Evolutionary conservation across 2,797 vertebrate species (phyloP).

Genomic region (Uromys caudimaculatus): DNA sequence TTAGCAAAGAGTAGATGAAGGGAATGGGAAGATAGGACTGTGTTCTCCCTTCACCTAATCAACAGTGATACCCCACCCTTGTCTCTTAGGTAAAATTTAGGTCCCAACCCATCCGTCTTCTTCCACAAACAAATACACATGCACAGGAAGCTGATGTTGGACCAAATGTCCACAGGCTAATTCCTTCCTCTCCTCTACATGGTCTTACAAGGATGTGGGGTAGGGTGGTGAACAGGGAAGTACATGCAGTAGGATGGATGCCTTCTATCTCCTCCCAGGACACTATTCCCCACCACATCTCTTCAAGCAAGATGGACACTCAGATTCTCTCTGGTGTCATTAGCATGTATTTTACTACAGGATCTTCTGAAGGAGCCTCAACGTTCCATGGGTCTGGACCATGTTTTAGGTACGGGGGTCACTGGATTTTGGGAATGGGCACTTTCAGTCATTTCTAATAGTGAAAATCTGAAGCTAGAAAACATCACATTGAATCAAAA

Average conservation of each 20-base stretch:
- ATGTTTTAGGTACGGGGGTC: not conserved
- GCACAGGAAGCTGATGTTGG: not conserved
- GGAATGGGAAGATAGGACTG: not conserved
- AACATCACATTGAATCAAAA: not conserved
- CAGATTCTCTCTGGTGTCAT: not conserved
- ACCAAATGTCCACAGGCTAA: not conserved
- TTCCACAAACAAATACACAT: not conserved
- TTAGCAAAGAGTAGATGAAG: not conserved
- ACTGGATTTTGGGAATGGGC: not conserved
- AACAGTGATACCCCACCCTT: not conserved
- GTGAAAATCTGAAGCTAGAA: not conserved
- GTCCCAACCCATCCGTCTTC: not conserved
- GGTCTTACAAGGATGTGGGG: not conserved
- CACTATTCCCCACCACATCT: not conserved
- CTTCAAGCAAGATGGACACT: not conserved
- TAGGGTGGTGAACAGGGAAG: not conserved
- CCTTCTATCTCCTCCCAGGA: not conserved
- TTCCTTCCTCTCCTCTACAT: not conserved
- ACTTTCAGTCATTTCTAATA: conserved; percentile 4
- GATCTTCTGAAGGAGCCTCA: not conserved
- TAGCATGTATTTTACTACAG: not conserved
- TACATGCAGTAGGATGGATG: not conserved
- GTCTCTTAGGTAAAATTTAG: not conserved
- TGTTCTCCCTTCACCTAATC: not conserved
- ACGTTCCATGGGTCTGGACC: not conserved